Evolutionary conservation across 2,797 vertebrate species (phyloP).

Genomic region (Pteropus rufus): DNA sequence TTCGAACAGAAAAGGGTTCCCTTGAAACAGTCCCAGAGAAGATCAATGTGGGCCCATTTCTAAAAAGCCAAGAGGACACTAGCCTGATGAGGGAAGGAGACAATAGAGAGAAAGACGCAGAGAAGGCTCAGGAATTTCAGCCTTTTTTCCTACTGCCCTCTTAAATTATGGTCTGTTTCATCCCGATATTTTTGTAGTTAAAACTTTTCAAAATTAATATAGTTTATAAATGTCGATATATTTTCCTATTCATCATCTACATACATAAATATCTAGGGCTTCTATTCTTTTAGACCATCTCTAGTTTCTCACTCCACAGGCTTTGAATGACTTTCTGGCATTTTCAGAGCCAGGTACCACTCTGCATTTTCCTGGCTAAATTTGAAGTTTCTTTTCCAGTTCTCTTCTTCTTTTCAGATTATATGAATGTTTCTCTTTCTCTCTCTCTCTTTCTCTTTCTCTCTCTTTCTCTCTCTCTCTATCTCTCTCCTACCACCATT

Average conservation of each 20-base stretch:
- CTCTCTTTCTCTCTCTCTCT: not conserved
- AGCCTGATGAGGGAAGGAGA: not conserved
- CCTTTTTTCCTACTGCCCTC: not conserved
- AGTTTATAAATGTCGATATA: not conserved
- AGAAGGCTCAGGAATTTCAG: not conserved
- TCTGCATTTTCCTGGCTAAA: not conserved
- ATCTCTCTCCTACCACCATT: not conserved
- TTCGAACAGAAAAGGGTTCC: not conserved
- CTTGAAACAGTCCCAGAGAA: not conserved
- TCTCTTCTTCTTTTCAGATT: not conserved
- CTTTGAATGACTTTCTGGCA: not conserved
- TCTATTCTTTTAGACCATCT: fast-evolving
- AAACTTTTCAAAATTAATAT: not conserved
- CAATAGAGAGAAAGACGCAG: fast-evolving
- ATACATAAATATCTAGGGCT: not conserved
- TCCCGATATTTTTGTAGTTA: not conserved
- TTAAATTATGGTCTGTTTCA: not conserved
- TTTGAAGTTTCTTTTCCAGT: not conserved
- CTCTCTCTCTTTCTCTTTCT: not conserved
- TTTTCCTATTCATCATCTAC: not conserved
- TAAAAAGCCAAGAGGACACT: fast-evolving
- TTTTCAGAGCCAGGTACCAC: not conserved
- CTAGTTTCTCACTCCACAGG: not conserved
- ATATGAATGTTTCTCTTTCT: not conserved
- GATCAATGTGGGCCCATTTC: not conserved